Evolutionary conservation across 2,797 vertebrate genomes (phyloP).

Genomic region (Furcifer pardalis): DNA sequence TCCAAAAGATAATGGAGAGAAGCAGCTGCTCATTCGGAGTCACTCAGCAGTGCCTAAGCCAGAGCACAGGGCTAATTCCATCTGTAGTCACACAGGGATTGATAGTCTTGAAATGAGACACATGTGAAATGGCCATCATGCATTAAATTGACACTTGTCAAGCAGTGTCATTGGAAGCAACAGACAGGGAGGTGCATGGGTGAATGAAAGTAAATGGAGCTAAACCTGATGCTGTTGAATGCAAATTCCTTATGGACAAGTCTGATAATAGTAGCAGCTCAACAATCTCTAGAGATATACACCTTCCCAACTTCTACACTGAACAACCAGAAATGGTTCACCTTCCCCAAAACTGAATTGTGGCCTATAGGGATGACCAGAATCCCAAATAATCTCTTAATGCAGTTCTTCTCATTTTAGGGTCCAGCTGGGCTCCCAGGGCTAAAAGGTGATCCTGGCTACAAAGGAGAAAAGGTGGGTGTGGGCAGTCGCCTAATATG

Average conservation of each 20-base stretch:
- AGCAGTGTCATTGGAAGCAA: neutral
- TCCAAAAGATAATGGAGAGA: neutral
- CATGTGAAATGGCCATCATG: neutral
- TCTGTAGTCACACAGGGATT: neutral
- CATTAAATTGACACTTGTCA: neutral
- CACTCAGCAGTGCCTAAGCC: neutral
- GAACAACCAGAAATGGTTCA: neutral
- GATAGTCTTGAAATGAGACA: neutral
- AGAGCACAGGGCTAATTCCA: neutral
- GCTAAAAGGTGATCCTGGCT: conserved; percentile 88
- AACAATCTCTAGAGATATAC: neutral
- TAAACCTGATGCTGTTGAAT: neutral
- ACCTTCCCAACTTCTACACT: neutral
- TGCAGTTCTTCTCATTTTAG: conserved; percentile 65
- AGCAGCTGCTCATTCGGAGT: conserved; percentile 3
- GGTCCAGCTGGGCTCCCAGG: conserved; percentile 90
- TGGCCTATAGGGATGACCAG: no score
- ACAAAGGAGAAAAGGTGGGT: conserved; percentile 90
- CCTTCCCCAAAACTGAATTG: neutral
- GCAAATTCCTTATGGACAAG: neutral
- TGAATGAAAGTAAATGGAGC: neutral
- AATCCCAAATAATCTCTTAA: neutral
- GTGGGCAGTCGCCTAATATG: neutral
- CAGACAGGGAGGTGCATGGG: neutral
- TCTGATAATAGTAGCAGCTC: neutral